phyloP scores from a whole-genome alignment of 2,888 invertebrate genomes.

The Agonopterix alstromeriana region DNA sequence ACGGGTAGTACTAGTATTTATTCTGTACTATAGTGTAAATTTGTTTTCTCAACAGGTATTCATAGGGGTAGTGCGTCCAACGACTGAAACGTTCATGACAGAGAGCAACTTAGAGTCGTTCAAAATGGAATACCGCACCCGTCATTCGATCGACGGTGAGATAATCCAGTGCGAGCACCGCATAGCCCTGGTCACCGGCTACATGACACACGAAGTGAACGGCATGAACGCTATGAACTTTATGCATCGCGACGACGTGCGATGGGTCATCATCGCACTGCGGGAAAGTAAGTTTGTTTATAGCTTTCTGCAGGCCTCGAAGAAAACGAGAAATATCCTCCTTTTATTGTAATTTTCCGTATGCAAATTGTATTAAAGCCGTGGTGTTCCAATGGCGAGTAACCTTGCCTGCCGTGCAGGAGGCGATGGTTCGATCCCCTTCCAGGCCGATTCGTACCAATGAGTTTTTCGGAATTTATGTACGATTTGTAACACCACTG shows the following conservation, averaged over 20 bases:
- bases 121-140: constrained; percentile 90
- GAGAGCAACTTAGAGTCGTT: constrained; percentile 45
- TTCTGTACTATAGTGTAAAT: too few species aligned
- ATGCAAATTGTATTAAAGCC: too few species aligned
- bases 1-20: too few species aligned
- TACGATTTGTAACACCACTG: too few species aligned
- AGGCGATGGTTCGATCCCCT: too few species aligned
- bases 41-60: constrained; percentile 55
- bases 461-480: too few species aligned
- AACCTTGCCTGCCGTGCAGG: too few species aligned
- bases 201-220: constrained; percentile 90
- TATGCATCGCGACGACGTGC: constrained; percentile 91
- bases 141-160: constrained; percentile 90
- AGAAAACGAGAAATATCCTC: too few species aligned
- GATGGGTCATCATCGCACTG: constrained; percentile 90
- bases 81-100: constrained; percentile 74
- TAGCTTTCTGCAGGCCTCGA: too few species aligned
- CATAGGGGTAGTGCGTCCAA: constrained; percentile 83
- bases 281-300: constrained; percentile 78
- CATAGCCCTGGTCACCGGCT: constrained; percentile 92
- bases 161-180: constrained; percentile 93
- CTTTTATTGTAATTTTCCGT: too few species aligned
- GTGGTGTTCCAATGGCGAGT: too few species aligned
- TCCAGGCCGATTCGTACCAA: too few species aligned
- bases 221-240: constrained; percentile 91